These are phyloP conservation scores for Sisyra nigra DNA, from an alignment of 2,888 invertebrate genomes.

Conservation along the genomic window DNA sequence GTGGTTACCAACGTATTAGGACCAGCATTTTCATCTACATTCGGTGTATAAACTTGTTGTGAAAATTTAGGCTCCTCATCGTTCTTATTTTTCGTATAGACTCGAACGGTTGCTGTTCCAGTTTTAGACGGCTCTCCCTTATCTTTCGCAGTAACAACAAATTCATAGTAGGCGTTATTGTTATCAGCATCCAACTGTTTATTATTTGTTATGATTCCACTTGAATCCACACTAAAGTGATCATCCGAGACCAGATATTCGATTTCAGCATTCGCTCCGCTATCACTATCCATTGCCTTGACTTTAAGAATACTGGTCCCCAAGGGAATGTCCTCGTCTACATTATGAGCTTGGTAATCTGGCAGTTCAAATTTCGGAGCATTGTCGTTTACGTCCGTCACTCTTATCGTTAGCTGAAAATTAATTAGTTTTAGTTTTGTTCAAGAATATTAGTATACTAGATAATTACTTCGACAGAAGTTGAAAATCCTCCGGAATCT, in stretches of 20 bases:
- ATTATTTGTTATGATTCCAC: constrained; percentile 84
- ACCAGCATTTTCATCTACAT: constrained; percentile 90
- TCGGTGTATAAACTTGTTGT: constrained; percentile 91
- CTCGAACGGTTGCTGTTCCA: constrained; percentile 83
- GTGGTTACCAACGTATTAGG: constrained; percentile 91
- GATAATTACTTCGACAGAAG: constrained; percentile 67
- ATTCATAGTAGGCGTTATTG: constrained; percentile 92
- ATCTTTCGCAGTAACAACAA: constrained; percentile 85
- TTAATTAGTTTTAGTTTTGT: constrained; percentile 2
- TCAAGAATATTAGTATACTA: neutral
- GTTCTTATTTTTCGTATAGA: constrained; percentile 96
- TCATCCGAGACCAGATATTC: constrained; percentile 84
- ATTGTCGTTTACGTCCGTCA: constrained; percentile 95
- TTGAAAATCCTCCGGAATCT: constrained; percentile 93
- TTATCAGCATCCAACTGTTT: constrained; percentile 90
- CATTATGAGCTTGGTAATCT: constrained; percentile 92
- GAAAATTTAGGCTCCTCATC: constrained; percentile 95
- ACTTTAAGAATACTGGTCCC: constrained; percentile 89
- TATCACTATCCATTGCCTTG: constrained; percentile 89
- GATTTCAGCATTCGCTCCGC: constrained; percentile 88
- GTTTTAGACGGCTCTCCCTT: constrained; percentile 87
- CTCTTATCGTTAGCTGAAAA: constrained; percentile 72
- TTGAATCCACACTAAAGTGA: constrained; percentile 87
- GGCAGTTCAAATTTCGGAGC: constrained; percentile 92
- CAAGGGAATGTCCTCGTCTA: constrained; percentile 84